Conservation (phyloP, 2,888 invertebrate species). For the Polyommatus icarus region DNA sequence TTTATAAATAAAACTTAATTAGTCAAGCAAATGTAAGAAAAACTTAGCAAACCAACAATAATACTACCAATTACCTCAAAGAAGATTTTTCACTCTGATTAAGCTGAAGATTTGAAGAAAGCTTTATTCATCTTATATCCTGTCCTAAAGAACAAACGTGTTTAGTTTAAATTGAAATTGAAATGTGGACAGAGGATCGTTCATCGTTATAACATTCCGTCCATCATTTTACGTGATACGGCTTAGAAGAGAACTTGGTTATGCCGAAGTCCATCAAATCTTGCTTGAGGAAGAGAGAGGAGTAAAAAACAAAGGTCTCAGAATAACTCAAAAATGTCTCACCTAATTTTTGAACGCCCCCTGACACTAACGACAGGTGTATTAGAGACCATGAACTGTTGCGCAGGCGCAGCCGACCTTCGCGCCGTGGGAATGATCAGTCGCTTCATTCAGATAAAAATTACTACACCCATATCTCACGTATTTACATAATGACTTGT, state of each 20-base stretch:
- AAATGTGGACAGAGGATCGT: too few species aligned
- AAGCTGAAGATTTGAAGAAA: neutral
- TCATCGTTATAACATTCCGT: too few species aligned
- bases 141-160: neutral
- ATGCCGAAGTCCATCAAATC: too few species aligned
- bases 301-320: neutral
- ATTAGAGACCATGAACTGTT: constrained; percentile 24
- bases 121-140: neutral
- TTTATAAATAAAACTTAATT: too few species aligned
- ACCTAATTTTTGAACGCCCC: neutral
- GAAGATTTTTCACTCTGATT: neutral
- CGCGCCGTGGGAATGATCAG: constrained; percentile 9
- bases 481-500: constrained; percentile 17
- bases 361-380: constrained; percentile 18
- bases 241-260: too few species aligned
- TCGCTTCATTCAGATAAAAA: constrained; percentile 11
- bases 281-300: neutral
- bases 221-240: too few species aligned
- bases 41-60: too few species aligned
- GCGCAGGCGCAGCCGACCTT: constrained; percentile 1
- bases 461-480: constrained; percentile 2
- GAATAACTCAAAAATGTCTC: neutral
- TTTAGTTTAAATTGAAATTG: neutral
- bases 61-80: neutral
- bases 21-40: too few species aligned